These are phyloP conservation scores for Brachionus rotundiformis DNA, from an alignment of 1,140 invertebrate species.

Conservation along the genomic window DNA sequence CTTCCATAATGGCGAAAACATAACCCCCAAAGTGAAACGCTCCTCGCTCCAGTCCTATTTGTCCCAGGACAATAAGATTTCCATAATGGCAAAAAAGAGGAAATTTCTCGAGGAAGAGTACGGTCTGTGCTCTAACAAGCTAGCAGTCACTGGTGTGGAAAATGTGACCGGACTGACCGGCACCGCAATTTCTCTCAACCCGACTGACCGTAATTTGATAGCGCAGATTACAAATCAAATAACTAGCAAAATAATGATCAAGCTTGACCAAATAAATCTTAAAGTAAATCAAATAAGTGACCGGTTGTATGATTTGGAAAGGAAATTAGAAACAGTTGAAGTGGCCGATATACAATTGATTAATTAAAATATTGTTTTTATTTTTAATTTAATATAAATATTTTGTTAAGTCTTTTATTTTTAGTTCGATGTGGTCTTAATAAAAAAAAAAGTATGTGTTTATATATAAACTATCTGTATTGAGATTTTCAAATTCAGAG, in stretches of 20 bases:
- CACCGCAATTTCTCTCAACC: background rate
- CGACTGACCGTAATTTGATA: slow-evolving; percentile 1
- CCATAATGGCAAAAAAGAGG: slow-evolving; percentile 31
- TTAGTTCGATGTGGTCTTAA: background rate
- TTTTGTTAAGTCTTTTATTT: background rate
- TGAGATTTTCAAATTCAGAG: background rate
- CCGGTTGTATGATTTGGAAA: slow-evolving; percentile 44
- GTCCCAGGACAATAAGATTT: slow-evolving; percentile 3
- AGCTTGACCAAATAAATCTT: slow-evolving; percentile 36
- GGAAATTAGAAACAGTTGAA: slow-evolving; percentile 46
- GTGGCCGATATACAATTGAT: slow-evolving; percentile 32
- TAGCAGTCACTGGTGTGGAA: background rate
- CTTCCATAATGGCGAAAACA: slow-evolving; percentile 39
- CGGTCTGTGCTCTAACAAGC: background rate
- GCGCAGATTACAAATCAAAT: slow-evolving; percentile 30
- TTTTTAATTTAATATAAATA: background rate
- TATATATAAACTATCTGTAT: background rate
- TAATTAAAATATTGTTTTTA: background rate
- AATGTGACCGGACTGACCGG: background rate
- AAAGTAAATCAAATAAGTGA: slow-evolving; percentile 48
- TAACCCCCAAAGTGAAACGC: slow-evolving; percentile 4
- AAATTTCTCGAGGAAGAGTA: slow-evolving; percentile 23
- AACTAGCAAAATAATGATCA: slow-evolving; percentile 49
- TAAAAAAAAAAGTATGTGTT: background rate
- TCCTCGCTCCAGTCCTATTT: background rate